Base-by-base conservation (phyloP, 37 sponge, comb jelly and placozoan genomes). In the Mnemiopsis leidyi region DNA sequence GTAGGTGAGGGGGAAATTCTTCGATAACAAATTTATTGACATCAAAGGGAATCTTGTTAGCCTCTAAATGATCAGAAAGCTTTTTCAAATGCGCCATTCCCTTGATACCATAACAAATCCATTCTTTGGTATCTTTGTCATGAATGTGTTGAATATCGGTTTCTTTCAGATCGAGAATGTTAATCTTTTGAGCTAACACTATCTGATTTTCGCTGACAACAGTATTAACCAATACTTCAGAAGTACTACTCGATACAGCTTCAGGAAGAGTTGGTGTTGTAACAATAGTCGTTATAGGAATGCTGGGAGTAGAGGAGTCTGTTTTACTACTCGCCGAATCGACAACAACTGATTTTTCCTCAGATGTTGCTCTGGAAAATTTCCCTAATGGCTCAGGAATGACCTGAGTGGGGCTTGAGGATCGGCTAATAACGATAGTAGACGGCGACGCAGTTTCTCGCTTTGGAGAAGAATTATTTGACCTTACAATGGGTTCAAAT, bases 201-300 rank as follows among this genome's bases (percentile, higher is more conserved):
- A 77, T 34, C 21, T 77, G 79, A 32, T 34, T 77, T 34, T 28
- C 79, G 32, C 33, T 77, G 36, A 77, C 34, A 77, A 77, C 36
- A 34, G 79, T 77, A 16, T 77, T 77, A 18, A 77, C 79, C 32
- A 77, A 77, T 5, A 77, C 33, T 77, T 77, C 79, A 34, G 79
- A 32, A 16, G 30, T 32, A 77, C 7, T 32, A 1, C 32, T 32
- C 9, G 79, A 32, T 20, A 33, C 79, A 77, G 33, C 9, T 23
- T 13, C 61, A 48, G 73, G n/a, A 3, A 25, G 21, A 20, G 28
- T 69, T 2, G 73, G 2, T 20, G 73, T 5, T 28, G 73, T 21
- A 23, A 69, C 73, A 69, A 69, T 69, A 23, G 28, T 69, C 24
- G 73, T 69, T 21, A 69, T 25, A 69, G 73, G 73, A 25, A 25